Evolutionary conservation across 2,113 vertebrate species (phyloP).

Genomic region (Sander vitreus): DNA sequence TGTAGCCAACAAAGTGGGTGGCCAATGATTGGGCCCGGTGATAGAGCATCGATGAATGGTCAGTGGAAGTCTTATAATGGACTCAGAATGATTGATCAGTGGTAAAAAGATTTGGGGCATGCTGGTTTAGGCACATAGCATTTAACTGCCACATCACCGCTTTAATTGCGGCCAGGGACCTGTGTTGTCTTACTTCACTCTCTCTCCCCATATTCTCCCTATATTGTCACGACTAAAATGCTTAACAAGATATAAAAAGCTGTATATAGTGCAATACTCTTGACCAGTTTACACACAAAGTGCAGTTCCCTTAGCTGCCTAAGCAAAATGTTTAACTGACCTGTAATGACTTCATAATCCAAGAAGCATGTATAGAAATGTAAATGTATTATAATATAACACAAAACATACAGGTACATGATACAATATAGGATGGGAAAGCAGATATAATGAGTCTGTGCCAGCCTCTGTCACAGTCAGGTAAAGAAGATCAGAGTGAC

Average conservation of each 20-base stretch:
- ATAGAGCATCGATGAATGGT: not conserved
- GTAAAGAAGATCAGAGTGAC: not conserved
- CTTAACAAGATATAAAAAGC: too few relatives aligned
- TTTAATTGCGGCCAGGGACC: too few relatives aligned
- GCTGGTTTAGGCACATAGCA: not conserved
- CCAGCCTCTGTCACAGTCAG: not conserved
- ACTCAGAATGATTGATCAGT: not conserved
- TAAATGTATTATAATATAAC: not conserved
- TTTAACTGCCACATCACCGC: too few relatives aligned
- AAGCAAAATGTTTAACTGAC: too few relatives aligned
- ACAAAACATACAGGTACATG: not conserved
- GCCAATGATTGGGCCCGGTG: not conserved
- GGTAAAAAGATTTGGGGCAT: not conserved
- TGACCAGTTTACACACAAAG: too few relatives aligned
- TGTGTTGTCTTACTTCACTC: too few relatives aligned
- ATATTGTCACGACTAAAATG: too few relatives aligned
- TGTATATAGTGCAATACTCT: too few relatives aligned
- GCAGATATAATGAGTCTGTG: not conserved
- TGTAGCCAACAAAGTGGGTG: slow-evolving; percentile 31
- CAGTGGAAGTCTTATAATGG: not conserved
- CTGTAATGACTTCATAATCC: not conserved
- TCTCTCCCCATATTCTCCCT: too few relatives aligned
- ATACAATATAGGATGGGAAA: not conserved
- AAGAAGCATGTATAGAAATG: not conserved
- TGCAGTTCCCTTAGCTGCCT: too few relatives aligned